A percentile compares a stretch with the other conserved stretches of the same genome.
phyloP scores from a whole-genome alignment of 2,888 invertebrate species.

The Trachelus iudaicus region DNA sequence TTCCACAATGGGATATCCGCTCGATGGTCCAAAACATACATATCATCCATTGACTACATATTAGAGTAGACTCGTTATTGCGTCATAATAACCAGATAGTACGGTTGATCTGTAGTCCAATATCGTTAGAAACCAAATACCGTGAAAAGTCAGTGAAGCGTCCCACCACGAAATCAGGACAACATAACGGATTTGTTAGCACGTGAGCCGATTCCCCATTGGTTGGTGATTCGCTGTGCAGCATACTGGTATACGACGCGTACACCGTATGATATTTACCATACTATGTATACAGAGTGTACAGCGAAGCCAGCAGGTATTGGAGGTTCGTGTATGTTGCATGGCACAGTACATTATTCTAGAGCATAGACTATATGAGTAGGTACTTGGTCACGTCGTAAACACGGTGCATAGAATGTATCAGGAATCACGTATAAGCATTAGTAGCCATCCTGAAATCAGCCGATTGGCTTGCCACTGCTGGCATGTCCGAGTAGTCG shows the following conservation, averaged over 20 bases:
- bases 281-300: background rate
- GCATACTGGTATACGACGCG: background rate
- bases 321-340: background rate
- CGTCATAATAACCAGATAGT: background rate
- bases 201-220: background rate
- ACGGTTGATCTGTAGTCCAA: background rate
- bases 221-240: background rate
- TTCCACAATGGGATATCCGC: background rate
- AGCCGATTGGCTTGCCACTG: background rate
- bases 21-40: background rate
- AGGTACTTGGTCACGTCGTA: background rate
- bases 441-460: background rate
- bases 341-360: background rate
- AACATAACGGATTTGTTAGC: background rate
- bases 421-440: slow-evolving; percentile 33
- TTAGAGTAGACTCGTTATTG: background rate
- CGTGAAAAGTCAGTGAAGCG: background rate
- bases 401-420: slow-evolving; percentile 54
- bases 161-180: slow-evolving; percentile 1
- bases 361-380: background rate
- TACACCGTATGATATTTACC: background rate
- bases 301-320: background rate
- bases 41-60: background rate
- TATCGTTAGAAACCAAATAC: background rate
- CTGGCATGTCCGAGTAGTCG: background rate